phyloP scores from a whole-genome alignment of 2,113 vertebrate genomes.

The Hyaena hyaena region DNA sequence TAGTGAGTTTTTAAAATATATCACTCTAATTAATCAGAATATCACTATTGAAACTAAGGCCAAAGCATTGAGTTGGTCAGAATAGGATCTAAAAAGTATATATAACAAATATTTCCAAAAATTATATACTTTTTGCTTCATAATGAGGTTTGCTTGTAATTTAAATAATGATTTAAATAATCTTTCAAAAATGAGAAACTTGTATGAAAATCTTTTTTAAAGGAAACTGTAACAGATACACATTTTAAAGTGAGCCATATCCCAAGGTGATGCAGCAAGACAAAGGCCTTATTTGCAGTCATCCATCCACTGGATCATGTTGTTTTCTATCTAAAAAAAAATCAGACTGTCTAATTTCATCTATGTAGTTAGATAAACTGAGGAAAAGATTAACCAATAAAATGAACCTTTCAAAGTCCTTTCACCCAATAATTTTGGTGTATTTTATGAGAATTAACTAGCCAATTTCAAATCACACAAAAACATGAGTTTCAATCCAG shows the following conservation, averaged over 20 bases:
- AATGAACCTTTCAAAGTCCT: background rate
- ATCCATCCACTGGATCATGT: background rate
- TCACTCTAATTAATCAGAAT: background rate
- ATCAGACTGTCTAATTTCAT: background rate
- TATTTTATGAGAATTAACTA: background rate
- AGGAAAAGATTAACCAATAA: slow-evolving; percentile 12
- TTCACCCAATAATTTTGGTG: background rate
- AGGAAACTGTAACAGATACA: background rate
- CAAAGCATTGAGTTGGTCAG: background rate
- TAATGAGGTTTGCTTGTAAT: background rate
- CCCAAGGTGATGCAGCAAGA: background rate
- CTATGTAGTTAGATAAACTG: background rate
- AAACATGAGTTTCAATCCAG: background rate
- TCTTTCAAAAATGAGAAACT: background rate
- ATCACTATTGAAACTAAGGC: background rate
- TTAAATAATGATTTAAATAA: slow-evolving; percentile 27
- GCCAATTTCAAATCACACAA: background rate
- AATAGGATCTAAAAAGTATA: background rate
- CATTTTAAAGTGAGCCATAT: background rate
- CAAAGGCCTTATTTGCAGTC: background rate
- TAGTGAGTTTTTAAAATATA: background rate
- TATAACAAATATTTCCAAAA: slow-evolving; percentile 32
- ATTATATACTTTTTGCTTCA: background rate
- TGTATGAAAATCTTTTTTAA: background rate
- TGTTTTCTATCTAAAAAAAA: background rate